Conservation (phyloP, 2,888 invertebrate genomes). For the Xestobium rufovillosum region DNA sequence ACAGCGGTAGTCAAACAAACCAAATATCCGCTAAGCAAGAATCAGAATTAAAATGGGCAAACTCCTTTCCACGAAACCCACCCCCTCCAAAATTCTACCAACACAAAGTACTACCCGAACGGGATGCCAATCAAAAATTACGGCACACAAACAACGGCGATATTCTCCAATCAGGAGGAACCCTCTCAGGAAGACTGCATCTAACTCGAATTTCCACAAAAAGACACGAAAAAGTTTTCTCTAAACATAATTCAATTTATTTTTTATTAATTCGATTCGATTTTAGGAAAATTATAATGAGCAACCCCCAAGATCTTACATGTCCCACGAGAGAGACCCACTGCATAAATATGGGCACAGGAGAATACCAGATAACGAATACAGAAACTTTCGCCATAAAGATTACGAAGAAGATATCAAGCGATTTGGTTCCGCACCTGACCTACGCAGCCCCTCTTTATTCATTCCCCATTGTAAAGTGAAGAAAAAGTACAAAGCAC, state of each 20-base stretch:
- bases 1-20: conserved; percentile 37
- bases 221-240: conserved; percentile 1
- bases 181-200: conserved; percentile 61
- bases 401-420: conserved; percentile 38
- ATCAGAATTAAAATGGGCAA: conserved; percentile 33
- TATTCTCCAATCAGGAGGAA: conserved; percentile 75
- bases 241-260: background rate
- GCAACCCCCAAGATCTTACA: conserved; percentile 20
- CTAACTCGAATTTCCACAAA: conserved; percentile 14
- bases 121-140: conserved; percentile 53
- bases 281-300: conserved; percentile 14
- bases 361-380: conserved; percentile 6
- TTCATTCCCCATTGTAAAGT: conserved; percentile 40
- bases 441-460: conserved; percentile 44
- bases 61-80: conserved; percentile 35
- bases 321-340: conserved; percentile 25
- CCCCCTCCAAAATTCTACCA: conserved; percentile 27
- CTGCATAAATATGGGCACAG: conserved; percentile 24
- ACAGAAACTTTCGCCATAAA: conserved; percentile 2
- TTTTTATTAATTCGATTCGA: background rate
- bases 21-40: conserved; percentile 23
- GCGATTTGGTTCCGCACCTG: conserved; percentile 68
- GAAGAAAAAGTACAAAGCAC: conserved; percentile 73
- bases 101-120: conserved; percentile 58
- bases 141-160: conserved; percentile 77